phyloP scores from a whole-genome alignment of 2,113 vertebrate genomes.

The Odobenus rosmarus region DNA sequence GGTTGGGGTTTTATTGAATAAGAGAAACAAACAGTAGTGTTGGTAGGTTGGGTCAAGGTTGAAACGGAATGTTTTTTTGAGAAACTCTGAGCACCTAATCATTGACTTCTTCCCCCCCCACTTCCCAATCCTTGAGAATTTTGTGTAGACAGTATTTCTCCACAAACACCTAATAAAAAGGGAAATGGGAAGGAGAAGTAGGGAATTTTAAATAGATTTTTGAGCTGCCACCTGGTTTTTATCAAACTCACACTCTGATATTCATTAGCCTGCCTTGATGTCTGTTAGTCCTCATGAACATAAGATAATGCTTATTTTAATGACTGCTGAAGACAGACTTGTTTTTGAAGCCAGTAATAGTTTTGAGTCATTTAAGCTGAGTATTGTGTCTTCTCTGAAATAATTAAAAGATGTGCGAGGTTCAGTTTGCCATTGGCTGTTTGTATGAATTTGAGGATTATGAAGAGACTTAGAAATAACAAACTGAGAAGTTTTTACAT shows the following conservation, averaged over 20 bases:
- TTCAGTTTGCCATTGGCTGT: background rate
- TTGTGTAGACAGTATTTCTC: conserved; percentile 55
- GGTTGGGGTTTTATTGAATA: background rate
- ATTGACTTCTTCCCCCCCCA: background rate
- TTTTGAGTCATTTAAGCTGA: background rate
- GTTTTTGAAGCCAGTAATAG: background rate
- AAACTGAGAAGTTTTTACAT: background rate
- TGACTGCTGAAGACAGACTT: background rate
- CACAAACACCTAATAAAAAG: conserved; percentile 43
- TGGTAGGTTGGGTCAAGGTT: background rate
- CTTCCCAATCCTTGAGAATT: conserved; percentile 12
- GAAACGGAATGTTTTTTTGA: background rate
- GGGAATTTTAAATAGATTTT: background rate
- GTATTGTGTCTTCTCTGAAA: conserved; percentile 10
- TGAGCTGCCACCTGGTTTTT: conserved; percentile 22
- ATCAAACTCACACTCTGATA: conserved; percentile 39
- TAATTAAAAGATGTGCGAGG: background rate
- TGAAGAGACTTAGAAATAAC: background rate
- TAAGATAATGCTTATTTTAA: conserved; percentile 36
- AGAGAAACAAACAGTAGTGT: background rate
- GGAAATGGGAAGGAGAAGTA: background rate
- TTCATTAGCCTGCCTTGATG: background rate
- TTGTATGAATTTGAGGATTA: background rate
- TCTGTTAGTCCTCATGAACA: background rate
- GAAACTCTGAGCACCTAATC: conserved; percentile 1